Conservation (phyloP, 2,888 invertebrate genomes). For the Crocallis elinguaria region DNA sequence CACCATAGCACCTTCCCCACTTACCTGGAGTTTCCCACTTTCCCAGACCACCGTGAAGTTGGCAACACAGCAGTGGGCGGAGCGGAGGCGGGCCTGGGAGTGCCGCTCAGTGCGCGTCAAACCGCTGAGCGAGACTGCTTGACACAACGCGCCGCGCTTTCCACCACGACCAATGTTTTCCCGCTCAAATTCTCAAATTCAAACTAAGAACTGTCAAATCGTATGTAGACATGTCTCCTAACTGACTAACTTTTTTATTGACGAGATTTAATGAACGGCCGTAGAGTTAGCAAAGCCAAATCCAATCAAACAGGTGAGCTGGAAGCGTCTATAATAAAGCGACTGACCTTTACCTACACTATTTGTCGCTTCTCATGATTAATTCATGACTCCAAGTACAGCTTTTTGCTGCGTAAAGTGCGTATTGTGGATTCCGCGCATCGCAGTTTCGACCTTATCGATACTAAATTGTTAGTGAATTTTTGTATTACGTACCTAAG, state of each 20-base stretch:
- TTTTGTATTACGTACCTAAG: constrained; percentile 55
- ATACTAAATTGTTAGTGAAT: constrained; percentile 40
- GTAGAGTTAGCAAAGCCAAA: constrained; percentile 35
- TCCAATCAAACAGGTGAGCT: constrained; percentile 68
- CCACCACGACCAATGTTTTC: constrained; percentile 55
- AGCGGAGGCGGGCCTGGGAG: constrained; percentile 65
- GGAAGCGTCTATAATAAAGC: constrained; percentile 69
- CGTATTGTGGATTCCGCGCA: constrained; percentile 55
- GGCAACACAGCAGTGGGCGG: constrained; percentile 67
- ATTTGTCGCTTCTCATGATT: constrained; percentile 78
- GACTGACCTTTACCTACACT: constrained; percentile 76
- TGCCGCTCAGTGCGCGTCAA: constrained; percentile 54
- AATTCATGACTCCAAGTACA: constrained; percentile 68
- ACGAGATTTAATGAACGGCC: constrained; percentile 33
- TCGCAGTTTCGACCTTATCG: constrained; percentile 44
- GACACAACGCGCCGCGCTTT: constrained; percentile 54
- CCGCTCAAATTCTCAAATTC: constrained; percentile 45
- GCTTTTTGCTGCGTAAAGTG: constrained; percentile 70
- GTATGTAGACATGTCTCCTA: constrained; percentile 17
- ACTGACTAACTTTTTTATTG: constrained; percentile 6
- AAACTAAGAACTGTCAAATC: constrained; percentile 37
- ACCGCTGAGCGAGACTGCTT: constrained; percentile 53
- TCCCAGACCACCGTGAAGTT: constrained; percentile 71
- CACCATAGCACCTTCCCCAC: constrained; percentile 60
- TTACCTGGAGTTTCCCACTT: constrained; percentile 75